Evolutionary conservation across 2,888 invertebrate genomes (phyloP).

Genomic region (Lithodes maja): DNA sequence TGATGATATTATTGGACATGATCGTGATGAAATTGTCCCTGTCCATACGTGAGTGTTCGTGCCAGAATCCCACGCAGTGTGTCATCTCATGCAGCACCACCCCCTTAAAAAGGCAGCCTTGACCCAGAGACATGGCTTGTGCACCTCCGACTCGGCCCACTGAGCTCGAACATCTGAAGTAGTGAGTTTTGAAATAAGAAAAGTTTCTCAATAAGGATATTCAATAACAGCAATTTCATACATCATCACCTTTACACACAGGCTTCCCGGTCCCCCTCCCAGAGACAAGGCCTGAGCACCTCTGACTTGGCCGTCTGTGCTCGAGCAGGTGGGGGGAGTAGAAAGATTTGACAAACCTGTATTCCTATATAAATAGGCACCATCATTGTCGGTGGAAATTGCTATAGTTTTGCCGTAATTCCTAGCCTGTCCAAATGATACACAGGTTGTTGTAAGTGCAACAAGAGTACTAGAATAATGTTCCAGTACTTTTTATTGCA

Average conservation of each 20-base stretch:
- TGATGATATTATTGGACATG: conserved; percentile 73
- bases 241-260: no score
- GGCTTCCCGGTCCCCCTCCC: conserved; percentile 43
- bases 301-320: conserved; percentile 76
- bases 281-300: conserved; percentile 76
- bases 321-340: conserved; percentile 73
- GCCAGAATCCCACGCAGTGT: conserved; percentile 77
- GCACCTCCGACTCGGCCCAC: conserved; percentile 76
- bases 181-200: no score
- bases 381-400: no score
- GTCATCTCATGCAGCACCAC: conserved; percentile 77
- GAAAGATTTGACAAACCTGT: no score
- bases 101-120: conserved; percentile 74
- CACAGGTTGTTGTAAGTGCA: no score
- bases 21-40: conserved; percentile 76
- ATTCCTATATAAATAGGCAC: no score
- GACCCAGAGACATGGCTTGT: conserved; percentile 75
- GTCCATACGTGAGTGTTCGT: conserved; percentile 77
- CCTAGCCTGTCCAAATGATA: no score
- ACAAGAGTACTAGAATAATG: no score
- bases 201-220: no score
- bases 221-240: no score
- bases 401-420: no score
- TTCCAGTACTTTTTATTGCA: no score
- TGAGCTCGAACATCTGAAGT: conserved; percentile 75